Conservation (phyloP, 2,797 vertebrate species). For the Enteromius trimaculatus region DNA sequence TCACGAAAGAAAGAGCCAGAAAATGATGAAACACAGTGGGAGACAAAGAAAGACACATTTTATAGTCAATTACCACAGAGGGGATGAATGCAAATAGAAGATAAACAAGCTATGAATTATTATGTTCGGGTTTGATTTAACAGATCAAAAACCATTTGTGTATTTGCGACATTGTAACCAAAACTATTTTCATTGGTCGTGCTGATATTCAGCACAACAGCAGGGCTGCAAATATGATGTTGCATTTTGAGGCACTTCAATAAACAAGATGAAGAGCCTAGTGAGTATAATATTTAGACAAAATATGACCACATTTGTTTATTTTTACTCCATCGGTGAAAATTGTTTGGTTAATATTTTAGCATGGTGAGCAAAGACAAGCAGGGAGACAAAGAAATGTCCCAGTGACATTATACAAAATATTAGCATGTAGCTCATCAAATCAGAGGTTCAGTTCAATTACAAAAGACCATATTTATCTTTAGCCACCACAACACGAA, state of each 20-base stretch:
- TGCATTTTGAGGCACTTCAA: conserved; percentile 3
- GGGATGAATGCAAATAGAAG: neutral
- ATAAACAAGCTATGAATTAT: conserved; percentile 24
- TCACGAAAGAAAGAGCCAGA: neutral
- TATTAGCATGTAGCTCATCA: neutral
- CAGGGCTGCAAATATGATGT: neutral
- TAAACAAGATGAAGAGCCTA: neutral
- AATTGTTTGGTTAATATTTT: neutral
- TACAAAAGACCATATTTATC: neutral
- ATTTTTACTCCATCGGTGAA: neutral
- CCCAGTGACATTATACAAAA: neutral
- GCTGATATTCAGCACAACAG: neutral
- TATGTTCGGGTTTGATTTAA: neutral
- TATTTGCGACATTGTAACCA: neutral
- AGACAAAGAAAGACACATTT: neutral
- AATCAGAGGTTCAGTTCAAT: neutral
- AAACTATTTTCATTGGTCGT: conserved; percentile 4
- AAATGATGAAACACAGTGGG: neutral
- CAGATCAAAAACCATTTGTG: conserved; percentile 7
- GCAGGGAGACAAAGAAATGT: neutral
- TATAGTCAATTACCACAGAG: conserved; percentile 1
- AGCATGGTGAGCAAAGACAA: neutral
- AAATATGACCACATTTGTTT: neutral
- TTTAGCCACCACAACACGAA: neutral
- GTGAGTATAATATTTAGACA: neutral